Conservation (phyloP, 2,113 vertebrate genomes). For the Gobius niger region DNA sequence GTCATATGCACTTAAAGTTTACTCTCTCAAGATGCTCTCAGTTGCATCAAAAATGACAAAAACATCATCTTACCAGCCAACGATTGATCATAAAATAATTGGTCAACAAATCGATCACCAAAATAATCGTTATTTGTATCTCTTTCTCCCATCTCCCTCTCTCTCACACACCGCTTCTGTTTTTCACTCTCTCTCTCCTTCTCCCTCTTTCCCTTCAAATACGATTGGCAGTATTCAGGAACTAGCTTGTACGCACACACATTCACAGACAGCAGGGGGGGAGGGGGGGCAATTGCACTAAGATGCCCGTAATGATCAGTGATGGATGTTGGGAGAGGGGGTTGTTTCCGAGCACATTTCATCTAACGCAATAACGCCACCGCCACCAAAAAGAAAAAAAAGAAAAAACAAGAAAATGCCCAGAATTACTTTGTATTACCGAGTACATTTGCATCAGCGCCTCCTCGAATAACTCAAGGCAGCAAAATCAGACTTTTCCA, state of each 20-base stretch:
- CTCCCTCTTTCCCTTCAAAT: constrained; percentile 21
- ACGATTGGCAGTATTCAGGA: constrained; percentile 6
- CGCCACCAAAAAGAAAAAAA: constrained; percentile 22
- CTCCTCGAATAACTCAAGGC: constrained; percentile 53
- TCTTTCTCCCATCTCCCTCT: not conserved
- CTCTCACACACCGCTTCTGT: not conserved
- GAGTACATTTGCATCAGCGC: constrained; percentile 68
- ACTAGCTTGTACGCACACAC: constrained; percentile 34
- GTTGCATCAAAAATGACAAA: too few species aligned
- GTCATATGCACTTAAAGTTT: too few species aligned
- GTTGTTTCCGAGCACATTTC: constrained; percentile 66
- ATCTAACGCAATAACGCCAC: constrained; percentile 71
- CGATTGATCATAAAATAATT: too few species aligned
- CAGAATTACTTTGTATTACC: constrained; percentile 64
- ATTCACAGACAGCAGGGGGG: constrained; percentile 44
- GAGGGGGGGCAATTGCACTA: constrained; percentile 73
- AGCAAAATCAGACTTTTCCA: constrained; percentile 23
- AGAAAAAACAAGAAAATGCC: constrained; percentile 43
- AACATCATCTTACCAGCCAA: too few species aligned
- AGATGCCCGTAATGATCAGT: constrained; percentile 75
- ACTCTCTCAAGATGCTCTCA: too few species aligned
- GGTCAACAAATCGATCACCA: too few species aligned
- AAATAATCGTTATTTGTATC: not conserved
- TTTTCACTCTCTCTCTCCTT: constrained; percentile 43
- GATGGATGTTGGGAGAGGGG: constrained; percentile 68